These are phyloP conservation scores for Synergus itoensis DNA, from an alignment of 2,888 invertebrate species.

Conservation along the genomic window DNA sequence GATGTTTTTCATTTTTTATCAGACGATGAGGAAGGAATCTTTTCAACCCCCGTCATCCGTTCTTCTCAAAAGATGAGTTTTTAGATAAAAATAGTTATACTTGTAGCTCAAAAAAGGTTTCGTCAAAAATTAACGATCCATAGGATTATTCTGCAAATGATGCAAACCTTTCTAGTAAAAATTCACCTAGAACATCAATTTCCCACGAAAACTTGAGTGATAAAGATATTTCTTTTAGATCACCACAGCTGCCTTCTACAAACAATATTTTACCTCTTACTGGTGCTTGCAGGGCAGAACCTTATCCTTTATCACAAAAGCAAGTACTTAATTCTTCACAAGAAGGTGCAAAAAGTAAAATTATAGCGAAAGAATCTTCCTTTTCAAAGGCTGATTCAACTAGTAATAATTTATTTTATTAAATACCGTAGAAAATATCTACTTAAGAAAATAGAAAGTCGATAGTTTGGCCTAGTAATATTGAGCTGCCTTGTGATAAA, in stretches of 20 bases:
- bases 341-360: background rate
- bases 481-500: background rate
- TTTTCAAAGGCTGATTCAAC: background rate
- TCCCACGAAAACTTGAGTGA: background rate
- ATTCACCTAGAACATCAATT: background rate
- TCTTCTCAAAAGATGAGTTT: background rate
- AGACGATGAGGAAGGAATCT: background rate
- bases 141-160: background rate
- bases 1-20: background rate
- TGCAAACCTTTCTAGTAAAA: background rate
- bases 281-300: background rate
- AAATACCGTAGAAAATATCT: background rate
- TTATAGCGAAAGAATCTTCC: background rate
- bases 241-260: background rate
- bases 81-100: background rate
- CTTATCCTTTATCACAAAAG: background rate
- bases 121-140: background rate
- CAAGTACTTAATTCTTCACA: background rate
- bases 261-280: background rate
- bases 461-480: background rate
- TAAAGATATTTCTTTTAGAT: background rate
- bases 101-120: background rate
- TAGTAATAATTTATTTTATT: background rate
- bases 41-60: background rate
- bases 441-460: background rate